Evolutionary conservation across 2,888 invertebrate genomes (phyloP), one percentile per base, ranked within the genome.

Genomic region (Criorhina ranunculi): DNA sequence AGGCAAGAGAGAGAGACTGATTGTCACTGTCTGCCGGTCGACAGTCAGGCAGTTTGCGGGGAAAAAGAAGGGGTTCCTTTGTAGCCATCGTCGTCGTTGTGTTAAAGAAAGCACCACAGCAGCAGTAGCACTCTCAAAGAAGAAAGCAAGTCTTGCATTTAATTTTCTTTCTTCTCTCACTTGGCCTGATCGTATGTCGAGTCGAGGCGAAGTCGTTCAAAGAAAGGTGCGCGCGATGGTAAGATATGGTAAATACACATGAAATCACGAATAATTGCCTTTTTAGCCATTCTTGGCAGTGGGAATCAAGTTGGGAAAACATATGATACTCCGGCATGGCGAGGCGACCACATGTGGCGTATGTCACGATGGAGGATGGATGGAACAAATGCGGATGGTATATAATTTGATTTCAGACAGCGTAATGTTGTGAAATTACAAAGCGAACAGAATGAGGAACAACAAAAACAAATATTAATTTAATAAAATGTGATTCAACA

Each of bases 261-360:
- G 80, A 79, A 80, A 85, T 80, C 85, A 80, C 70, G 75, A 80
- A 85, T 85, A 80, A 85, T 80, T 85, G 80, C 75, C 79, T 76
- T 80, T 59, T 80, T 57, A 76, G 75, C 75, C 64, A 53, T 75
- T 66, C 66, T 60, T 59, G 70, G 79, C 73, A 75, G 49, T 69
- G 75, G 69, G 64, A 62, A 73, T 72, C 77, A 73, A 72, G 33
- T 70, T 57, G 78, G 60, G 44, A 44, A 53, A 82, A 73, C 67
- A 79, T 67, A 79, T 79, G 85, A 69, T 72, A 76, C 69, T 59
- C 76, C 42, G 57, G 29, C 29, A 70, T 62, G 59, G 44, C 46
- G 11, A 49, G 37, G 12, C 69, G 81, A 76, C 81, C 81, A 70
- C 81, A 82, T 82, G 85, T 60, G 85, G 85, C 70, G 85, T 76